Evolutionary conservation across 2,888 invertebrate genomes (phyloP), one percentile per base, ranked within the genome.

Genomic region (Rotaria socialis): DNA sequence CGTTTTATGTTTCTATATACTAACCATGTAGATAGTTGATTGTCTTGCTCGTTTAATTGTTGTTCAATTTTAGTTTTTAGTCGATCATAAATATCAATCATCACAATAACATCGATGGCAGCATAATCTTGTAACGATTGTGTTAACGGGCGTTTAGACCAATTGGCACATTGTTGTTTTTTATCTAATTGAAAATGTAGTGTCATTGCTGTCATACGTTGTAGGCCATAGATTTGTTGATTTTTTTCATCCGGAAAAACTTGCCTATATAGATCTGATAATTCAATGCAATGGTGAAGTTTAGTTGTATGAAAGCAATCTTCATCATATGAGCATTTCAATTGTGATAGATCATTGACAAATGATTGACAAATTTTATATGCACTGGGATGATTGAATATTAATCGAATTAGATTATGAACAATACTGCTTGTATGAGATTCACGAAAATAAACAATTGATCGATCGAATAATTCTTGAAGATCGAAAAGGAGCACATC

Each of bases 151-250:
- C 80, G 47, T 47, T 80, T 80, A 11, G 80, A 80, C 80, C 80
- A 80, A 47, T 80, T 80, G 24, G 47, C 80, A 80, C 80, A 80
- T 47, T 80, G 80, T 43, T 80, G 47, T 80, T n/a, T 80, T 47
- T 80, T 80, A 47, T 80, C n/a, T 47, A 80, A 47, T 80, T 80
- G 80, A 47, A 6, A 80, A 47, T 80, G 47, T 8, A 80, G 41
- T n/a, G 47, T 47, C 43, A 47, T 80, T 47, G 80, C 80, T 43
- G 80, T 80, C 80, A 80, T 80, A n/a, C 47, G 43, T 80, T 47
- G 80, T 80, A 80, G n/a, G 14, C 80, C 47, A 80, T 47, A 80
- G 7, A 47, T 47, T 80, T 47, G 80, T n/a, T 80, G 80, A n/a
- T 80, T 3, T 47, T 47, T 43, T 47, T 80, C 80, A n/a, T 43